Evolutionary conservation across 2,113 vertebrate species (phyloP).

Genomic region (Colinus virginianus): DNA sequence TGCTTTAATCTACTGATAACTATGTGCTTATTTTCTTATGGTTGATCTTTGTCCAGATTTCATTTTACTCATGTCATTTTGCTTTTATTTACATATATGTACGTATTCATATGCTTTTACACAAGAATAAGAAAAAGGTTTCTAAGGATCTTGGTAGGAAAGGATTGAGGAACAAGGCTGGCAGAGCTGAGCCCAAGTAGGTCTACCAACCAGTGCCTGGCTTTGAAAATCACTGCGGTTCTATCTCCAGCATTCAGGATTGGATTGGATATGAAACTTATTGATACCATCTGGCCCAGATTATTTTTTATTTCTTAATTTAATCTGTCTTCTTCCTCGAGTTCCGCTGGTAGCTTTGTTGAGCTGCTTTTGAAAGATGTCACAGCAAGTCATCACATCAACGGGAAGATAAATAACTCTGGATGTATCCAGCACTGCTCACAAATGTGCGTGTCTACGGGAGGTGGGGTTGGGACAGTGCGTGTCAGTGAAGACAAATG

Average conservation of each 20-base stretch:
- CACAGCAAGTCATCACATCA: neutral
- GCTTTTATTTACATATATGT: neutral
- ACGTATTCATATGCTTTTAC: neutral
- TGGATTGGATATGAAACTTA: neutral
- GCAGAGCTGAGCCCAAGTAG: neutral
- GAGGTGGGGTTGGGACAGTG: accelerated
- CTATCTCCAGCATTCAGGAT: neutral
- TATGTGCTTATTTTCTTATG: neutral
- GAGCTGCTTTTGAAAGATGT: constrained; percentile 34
- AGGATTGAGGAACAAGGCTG: neutral
- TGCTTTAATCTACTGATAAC: neutral
- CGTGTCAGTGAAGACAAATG: neutral
- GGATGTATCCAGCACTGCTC: neutral
- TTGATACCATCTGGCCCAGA: constrained; percentile 8
- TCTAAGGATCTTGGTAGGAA: neutral
- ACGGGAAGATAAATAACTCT: neutral
- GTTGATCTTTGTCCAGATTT: neutral
- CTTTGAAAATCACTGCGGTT: neutral
- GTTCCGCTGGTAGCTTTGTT: constrained; percentile 20
- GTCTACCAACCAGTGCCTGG: neutral
- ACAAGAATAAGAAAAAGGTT: neutral
- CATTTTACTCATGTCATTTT: neutral
- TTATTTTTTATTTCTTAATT: constrained; percentile 36
- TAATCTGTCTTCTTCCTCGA: neutral
- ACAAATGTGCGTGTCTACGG: neutral